phyloP scores from a whole-genome alignment of 2,888 invertebrate species.

The Deroplatys truncata region DNA sequence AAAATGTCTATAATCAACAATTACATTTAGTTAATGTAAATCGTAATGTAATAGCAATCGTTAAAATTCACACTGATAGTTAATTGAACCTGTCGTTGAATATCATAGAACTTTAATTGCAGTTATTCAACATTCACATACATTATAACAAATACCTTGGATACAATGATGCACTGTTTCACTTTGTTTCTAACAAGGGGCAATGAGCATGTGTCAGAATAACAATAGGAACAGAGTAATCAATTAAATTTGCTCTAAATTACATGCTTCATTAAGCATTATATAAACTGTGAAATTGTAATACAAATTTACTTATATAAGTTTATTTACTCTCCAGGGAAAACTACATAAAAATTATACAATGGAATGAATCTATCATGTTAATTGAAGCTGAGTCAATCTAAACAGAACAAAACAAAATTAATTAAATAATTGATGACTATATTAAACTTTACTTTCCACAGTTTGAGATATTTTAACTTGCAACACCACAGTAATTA shows the following conservation, averaged over 20 bases:
- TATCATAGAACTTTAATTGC: not conserved
- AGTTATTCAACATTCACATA: not conserved
- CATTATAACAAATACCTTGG: not conserved
- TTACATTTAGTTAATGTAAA: not conserved
- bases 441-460: too few species aligned
- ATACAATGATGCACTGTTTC: not conserved
- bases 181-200: not conserved
- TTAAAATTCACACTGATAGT: not conserved
- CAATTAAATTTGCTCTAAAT: not conserved
- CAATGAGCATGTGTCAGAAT: not conserved
- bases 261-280: not conserved
- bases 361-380: too few species aligned
- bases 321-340: not conserved
- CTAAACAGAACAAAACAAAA: too few species aligned
- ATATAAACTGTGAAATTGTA: not conserved
- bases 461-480: too few species aligned
- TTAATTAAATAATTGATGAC: too few species aligned
- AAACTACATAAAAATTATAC: not conserved
- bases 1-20: not conserved
- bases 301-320: not conserved
- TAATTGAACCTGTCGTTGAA: constrained; percentile 1
- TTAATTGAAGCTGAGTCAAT: too few species aligned
- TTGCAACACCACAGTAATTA: too few species aligned
- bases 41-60: not conserved
- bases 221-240: not conserved